phyloP scores from a whole-genome alignment of 2,888 invertebrate genomes.

The Diaphora mendica region DNA sequence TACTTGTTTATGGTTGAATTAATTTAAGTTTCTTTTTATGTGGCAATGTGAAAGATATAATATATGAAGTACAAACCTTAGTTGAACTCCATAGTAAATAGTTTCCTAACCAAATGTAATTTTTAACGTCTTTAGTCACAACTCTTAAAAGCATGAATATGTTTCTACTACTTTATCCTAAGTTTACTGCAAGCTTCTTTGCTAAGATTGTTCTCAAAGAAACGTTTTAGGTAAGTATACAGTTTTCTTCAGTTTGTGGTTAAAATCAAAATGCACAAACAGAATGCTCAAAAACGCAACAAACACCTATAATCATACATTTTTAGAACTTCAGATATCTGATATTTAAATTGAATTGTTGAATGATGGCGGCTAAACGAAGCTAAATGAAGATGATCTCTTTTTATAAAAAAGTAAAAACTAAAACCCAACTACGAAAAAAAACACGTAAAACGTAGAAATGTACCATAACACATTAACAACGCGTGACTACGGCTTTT shows the following conservation, averaged over 20 bases:
- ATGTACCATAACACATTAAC: no score
- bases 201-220: constrained; percentile 20
- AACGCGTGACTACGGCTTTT: no score
- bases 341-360: background rate
- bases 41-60: no score
- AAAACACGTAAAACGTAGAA: no score
- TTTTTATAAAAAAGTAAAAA: no score
- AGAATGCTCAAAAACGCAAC: background rate
- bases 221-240: constrained; percentile 1
- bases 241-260: constrained; percentile 6
- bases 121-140: constrained; percentile 15
- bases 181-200: constrained; percentile 35
- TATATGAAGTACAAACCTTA: no score
- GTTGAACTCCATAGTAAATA: background rate
- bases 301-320: background rate
- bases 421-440: no score
- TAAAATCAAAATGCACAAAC: no score
- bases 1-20: background rate
- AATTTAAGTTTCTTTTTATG: background rate
- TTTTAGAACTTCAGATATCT: background rate
- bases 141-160: constrained; percentile 29
- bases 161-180: constrained; percentile 20
- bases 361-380: background rate
- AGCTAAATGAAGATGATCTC: background rate
- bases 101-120: constrained; percentile 3